These are phyloP conservation scores for Alloplasta piceator DNA, from an alignment of 2,888 invertebrate genomes.

Conservation along the genomic window DNA sequence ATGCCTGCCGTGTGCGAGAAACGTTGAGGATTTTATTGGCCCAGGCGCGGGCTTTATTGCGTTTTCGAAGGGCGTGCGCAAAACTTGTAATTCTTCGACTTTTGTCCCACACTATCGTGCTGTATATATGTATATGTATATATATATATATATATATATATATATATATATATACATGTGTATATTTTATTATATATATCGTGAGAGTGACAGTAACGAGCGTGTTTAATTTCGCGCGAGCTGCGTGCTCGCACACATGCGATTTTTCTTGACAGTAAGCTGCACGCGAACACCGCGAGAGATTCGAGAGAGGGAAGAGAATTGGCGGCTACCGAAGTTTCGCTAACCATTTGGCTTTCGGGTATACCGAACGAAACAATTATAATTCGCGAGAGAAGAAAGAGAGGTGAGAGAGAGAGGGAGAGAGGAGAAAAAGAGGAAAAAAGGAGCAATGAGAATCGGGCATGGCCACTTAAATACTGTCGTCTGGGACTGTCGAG, in stretches of 20 bases:
- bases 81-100: constrained; percentile 47
- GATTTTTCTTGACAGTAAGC: constrained; percentile 57
- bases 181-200: constrained; percentile 2
- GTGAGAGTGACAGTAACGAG: constrained; percentile 63
- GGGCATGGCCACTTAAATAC: constrained; percentile 61
- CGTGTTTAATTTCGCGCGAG: constrained; percentile 63
- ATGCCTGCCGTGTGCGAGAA: constrained; percentile 42
- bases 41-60: constrained; percentile 20
- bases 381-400: constrained; percentile 57
- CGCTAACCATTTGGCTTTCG: constrained; percentile 45
- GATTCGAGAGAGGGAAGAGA: constrained; percentile 39
- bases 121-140: constrained; percentile 10
- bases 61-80: constrained; percentile 13
- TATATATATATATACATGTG: not conserved
- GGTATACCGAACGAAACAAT: constrained; percentile 59
- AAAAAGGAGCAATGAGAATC: constrained; percentile 44
- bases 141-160: constrained; percentile 2
- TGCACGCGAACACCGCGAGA: constrained; percentile 39
- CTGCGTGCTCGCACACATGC: constrained; percentile 44
- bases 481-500: constrained; percentile 58
- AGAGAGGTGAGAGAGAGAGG: constrained; percentile 36
- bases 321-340: constrained; percentile 62
- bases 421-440: constrained; percentile 36
- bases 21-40: constrained; percentile 40
- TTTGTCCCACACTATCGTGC: constrained; percentile 45